phyloP scores from a whole-genome alignment of 64 coral and sea anemone genomes.

The Trachythela sp. region DNA sequence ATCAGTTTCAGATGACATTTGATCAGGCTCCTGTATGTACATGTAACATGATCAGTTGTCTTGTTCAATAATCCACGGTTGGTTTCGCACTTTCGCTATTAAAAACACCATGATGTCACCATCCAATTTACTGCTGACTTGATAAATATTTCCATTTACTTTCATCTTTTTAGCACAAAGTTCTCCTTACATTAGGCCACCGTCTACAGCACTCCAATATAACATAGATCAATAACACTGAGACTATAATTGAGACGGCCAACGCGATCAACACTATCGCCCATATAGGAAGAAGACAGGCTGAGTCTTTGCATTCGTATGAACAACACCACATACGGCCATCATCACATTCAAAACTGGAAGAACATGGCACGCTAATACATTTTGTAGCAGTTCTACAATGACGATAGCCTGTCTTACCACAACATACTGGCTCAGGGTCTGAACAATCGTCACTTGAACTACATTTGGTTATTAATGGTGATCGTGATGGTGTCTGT shows the following conservation, averaged over 20 bases:
- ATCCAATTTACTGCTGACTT: not conserved
- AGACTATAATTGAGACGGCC: not conserved
- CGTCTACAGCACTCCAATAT: constrained; percentile 2
- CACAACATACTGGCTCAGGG: not conserved
- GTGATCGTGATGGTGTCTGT: not conserved
- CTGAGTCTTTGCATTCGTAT: not conserved
- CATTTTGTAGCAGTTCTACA: not conserved
- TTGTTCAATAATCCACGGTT: too few species aligned
- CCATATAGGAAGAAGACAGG: not conserved
- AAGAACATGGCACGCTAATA: not conserved
- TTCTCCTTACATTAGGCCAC: not conserved
- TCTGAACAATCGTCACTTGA: not conserved
- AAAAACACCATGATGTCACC: too few species aligned
- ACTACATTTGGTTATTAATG: not conserved
- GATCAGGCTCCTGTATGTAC: too few species aligned
- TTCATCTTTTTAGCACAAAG: not conserved
- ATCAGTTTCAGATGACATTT: too few species aligned
- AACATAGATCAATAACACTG: not conserved
- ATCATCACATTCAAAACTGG: not conserved
- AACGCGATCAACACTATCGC: not conserved
- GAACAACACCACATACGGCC: not conserved
- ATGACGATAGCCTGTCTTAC: not conserved
- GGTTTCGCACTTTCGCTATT: too few species aligned
- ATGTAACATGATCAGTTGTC: too few species aligned
- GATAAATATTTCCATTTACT: not conserved